Conservation (phyloP, 1,140 invertebrate genomes). For the Drosophila eugracilis region DNA sequence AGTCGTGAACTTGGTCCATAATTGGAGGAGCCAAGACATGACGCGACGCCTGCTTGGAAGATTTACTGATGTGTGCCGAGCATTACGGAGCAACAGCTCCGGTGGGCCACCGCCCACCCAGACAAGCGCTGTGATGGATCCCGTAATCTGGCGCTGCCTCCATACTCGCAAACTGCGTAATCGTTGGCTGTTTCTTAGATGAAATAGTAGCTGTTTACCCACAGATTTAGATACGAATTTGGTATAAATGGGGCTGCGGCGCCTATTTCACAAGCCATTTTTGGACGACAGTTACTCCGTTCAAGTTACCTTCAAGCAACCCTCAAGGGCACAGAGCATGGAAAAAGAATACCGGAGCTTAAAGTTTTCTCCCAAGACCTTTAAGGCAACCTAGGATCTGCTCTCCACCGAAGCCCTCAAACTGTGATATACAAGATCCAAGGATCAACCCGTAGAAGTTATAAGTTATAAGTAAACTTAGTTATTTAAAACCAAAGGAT, state of each 20-base stretch:
- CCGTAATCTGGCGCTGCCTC: slow-evolving; percentile 11
- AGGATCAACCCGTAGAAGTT: slow-evolving; percentile 17
- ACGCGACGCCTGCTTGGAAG: slow-evolving; percentile 8
- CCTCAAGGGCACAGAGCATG: slow-evolving; percentile 49
- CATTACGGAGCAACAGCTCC: slow-evolving; percentile 34
- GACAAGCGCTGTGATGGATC: slow-evolving; percentile 11
- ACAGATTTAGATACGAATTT: slow-evolving; percentile 63
- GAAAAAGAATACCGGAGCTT: slow-evolving; percentile 41
- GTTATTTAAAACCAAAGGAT: slow-evolving; percentile 8
- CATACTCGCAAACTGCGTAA: slow-evolving; percentile 19
- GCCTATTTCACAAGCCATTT: slow-evolving; percentile 56
- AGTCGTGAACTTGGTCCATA: slow-evolving; percentile 11
- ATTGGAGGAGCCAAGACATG: slow-evolving; percentile 8
- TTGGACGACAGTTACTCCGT: slow-evolving; percentile 11
- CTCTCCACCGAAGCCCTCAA: neutral
- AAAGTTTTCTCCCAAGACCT: slow-evolving; percentile 50
- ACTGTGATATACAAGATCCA: slow-evolving; percentile 56
- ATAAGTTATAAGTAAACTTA: slow-evolving; percentile 8
- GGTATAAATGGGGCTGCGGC: slow-evolving; percentile 44
- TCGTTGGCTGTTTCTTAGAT: slow-evolving; percentile 30
- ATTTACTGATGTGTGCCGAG: slow-evolving; percentile 30
- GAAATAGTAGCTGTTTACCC: slow-evolving; percentile 46
- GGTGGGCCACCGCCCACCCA: slow-evolving; percentile 14
- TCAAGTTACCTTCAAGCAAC: neutral
- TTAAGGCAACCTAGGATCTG: slow-evolving; percentile 28